Evolutionary conservation across 2,113 vertebrate genomes (phyloP), one percentile per base, ranked within the genome.

Genomic region (Machaerirhynchus nigripectus): DNA sequence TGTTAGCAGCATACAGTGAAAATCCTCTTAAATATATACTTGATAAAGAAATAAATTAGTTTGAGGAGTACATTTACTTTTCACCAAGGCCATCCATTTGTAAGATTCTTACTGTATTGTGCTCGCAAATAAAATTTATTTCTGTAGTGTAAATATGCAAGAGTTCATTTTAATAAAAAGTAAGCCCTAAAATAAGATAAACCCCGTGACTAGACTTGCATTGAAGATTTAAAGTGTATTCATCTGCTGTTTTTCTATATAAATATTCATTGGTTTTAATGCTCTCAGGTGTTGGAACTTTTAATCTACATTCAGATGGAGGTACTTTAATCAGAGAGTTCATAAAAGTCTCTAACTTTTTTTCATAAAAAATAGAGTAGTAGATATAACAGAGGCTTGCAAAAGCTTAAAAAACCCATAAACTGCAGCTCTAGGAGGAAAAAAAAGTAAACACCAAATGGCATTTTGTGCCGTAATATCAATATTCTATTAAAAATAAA

Each of bases 191-290:
- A 98, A 98, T 98, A 98, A 98, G 98, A 98, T 98, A 98, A 98
- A 98, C 98, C 98, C 97, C 97, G 98, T 98, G 98, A 98, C 98
- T 98, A 98, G 98, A 98, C 97, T 97, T 98, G 97, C 98, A 98
- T 97, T 97, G 98, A 98, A 98, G 98, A 98, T 98, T 98, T 98
- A 98, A 98, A 97, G 97, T 97, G 97, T 96, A 98, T 98, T 98
- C 98, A 98, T 98, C 97, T 97, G 98, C 97, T 98, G 97, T 97
- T 98, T 98, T 98, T 97, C 23, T 85, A 92, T 98, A 98, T 98
- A 98, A 98, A 98, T 98, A 98, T 98, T 98, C 98, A 98, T 98
- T 97, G 98, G 97, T 96, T 98, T 97, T 97, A 97, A 96, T 97
- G 96, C 97, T 98, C 97, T 98, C 98, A 98, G 98, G 98, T 98